Conservation (phyloP, 2,113 vertebrate genomes). For the Pseudorectes ferrugineus region DNA sequence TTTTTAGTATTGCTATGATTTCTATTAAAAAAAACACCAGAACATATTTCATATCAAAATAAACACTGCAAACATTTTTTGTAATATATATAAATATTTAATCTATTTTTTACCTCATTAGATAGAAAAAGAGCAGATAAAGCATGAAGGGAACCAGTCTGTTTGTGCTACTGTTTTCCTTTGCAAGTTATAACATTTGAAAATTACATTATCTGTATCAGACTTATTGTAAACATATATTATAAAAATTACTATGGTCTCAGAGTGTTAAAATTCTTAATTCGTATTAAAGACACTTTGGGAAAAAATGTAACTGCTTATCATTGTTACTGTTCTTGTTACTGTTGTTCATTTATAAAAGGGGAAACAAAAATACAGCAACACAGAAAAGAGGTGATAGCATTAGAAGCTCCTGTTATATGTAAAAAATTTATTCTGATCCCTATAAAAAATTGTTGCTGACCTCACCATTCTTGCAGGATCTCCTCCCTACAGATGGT, state of each 20-base stretch:
- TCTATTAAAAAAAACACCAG: background rate
- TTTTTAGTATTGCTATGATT: background rate
- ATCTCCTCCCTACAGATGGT: background rate
- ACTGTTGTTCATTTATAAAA: background rate
- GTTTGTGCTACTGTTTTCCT: background rate
- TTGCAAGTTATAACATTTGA: background rate
- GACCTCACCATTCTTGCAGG: background rate
- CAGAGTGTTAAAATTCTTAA: background rate
- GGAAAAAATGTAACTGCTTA: background rate
- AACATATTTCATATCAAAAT: background rate
- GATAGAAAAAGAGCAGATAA: background rate
- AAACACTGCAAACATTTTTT: background rate
- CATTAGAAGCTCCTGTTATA: background rate
- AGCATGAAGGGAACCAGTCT: background rate
- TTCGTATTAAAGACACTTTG: background rate
- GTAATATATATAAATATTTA: background rate
- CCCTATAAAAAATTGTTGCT: background rate
- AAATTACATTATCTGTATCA: background rate
- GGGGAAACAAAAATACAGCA: background rate
- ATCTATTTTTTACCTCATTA: background rate
- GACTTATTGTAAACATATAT: background rate
- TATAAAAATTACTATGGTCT: background rate
- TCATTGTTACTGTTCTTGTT: background rate
- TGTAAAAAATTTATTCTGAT: background rate
- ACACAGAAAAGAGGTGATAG: background rate